Evolutionary conservation across 2,888 invertebrate genomes (phyloP).

Genomic region (Branchellion lobata): DNA sequence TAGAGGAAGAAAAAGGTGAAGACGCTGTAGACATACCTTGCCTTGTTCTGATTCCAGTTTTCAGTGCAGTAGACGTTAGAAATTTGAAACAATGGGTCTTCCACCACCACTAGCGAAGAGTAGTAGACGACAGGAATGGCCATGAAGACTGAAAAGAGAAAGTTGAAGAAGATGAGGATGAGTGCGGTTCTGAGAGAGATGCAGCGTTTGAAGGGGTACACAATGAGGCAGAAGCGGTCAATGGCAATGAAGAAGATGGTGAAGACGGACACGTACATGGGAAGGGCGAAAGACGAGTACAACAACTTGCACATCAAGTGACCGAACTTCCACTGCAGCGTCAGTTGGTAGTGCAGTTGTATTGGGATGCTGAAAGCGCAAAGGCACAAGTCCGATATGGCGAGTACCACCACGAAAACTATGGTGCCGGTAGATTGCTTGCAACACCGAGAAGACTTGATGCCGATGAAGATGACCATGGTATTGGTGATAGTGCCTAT

Average conservation of each 20-base stretch:
- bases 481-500: slow-evolving; percentile 58
- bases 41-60: slow-evolving; percentile 53
- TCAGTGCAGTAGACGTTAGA: slow-evolving; percentile 57
- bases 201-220: slow-evolving; percentile 57
- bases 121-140: slow-evolving; percentile 58
- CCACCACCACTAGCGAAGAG: slow-evolving; percentile 53
- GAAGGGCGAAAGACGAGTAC: slow-evolving; percentile 59
- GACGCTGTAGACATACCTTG: slow-evolving; percentile 53
- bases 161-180: slow-evolving; percentile 53
- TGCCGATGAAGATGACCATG: slow-evolving; percentile 56
- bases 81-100: slow-evolving; percentile 53
- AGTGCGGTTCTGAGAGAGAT: slow-evolving; percentile 56
- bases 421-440: slow-evolving; percentile 56
- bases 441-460: slow-evolving; percentile 55
- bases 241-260: slow-evolving; percentile 60
- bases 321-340: slow-evolving; percentile 60
- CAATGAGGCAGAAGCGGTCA: slow-evolving; percentile 60
- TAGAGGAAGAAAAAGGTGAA: slow-evolving; percentile 36
- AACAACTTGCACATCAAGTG: slow-evolving; percentile 57
- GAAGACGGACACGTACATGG: slow-evolving; percentile 59
- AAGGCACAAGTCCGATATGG: slow-evolving; percentile 58
- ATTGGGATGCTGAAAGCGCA: slow-evolving; percentile 60
- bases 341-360: slow-evolving; percentile 60
- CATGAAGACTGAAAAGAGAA: slow-evolving; percentile 55
- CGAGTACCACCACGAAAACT: slow-evolving; percentile 59